phyloP scores from a whole-genome alignment of 2,113 vertebrate genomes.

The Plestiodon gilberti region DNA sequence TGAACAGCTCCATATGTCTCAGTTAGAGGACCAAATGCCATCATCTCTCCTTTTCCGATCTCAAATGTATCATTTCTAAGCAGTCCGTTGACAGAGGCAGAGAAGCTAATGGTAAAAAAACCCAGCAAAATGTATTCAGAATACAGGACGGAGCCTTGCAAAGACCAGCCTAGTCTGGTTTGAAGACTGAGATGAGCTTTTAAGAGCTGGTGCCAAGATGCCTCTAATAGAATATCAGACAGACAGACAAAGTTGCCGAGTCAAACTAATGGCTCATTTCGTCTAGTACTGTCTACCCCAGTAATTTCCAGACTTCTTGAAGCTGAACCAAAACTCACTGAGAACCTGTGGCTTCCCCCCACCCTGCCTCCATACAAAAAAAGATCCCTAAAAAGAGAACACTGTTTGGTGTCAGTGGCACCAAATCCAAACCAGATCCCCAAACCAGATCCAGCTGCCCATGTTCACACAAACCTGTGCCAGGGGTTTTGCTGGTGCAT shows the following conservation, averaged over 20 bases:
- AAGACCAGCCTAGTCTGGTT: background rate
- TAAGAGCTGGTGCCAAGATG: background rate
- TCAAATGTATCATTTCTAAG: constrained; percentile 12
- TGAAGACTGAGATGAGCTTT: background rate
- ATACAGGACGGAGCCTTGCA: background rate
- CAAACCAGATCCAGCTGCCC: too few relatives aligned
- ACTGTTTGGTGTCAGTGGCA: too few relatives aligned
- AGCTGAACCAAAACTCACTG: too few relatives aligned
- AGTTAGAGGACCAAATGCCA: constrained; percentile 18
- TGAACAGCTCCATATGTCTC: constrained; percentile 21
- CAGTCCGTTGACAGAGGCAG: background rate
- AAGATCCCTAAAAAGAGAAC: too few relatives aligned
- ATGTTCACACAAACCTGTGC: too few relatives aligned
- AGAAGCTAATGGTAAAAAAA: constrained; percentile 8
- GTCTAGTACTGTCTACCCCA: background rate
- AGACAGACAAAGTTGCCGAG: background rate
- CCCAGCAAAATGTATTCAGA: background rate
- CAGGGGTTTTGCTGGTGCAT: too few relatives aligned
- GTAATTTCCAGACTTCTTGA: background rate
- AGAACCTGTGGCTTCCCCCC: too few relatives aligned
- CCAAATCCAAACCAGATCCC: too few relatives aligned
- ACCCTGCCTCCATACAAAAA: too few relatives aligned
- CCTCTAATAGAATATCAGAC: background rate
- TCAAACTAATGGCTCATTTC: background rate
- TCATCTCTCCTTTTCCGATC: constrained; percentile 20